Evolutionary conservation across 2,113 vertebrate genomes (phyloP).

Genomic region (Anolis sagrei): DNA sequence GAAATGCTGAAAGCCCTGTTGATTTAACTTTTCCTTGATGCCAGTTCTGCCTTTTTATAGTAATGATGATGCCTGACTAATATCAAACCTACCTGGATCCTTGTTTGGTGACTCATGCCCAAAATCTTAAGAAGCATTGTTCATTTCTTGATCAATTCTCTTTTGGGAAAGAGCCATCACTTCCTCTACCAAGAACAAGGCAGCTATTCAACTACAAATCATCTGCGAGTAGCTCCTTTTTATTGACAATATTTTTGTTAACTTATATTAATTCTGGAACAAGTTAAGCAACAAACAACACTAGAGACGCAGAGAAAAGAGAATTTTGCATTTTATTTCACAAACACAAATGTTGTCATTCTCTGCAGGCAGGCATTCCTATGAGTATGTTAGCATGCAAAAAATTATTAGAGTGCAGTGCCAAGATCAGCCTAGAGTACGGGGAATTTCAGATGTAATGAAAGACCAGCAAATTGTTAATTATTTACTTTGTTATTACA

Average conservation of each 20-base stretch:
- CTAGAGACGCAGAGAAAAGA: background rate
- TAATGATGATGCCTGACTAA: slow-evolving; percentile 51
- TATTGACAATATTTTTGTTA: background rate
- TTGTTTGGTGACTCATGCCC: slow-evolving; percentile 61
- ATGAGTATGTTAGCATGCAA: too few species aligned
- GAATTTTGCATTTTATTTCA: background rate
- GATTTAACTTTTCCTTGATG: slow-evolving; percentile 40
- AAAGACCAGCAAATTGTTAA: too few species aligned
- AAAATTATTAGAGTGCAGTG: too few species aligned
- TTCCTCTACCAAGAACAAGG: background rate
- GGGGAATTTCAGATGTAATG: too few species aligned
- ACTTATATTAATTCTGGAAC: background rate
- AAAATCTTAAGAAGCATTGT: slow-evolving; percentile 23
- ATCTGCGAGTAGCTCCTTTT: background rate
- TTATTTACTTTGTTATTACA: too few species aligned
- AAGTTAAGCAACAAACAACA: background rate
- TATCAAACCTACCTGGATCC: slow-evolving; percentile 29
- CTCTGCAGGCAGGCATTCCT: background rate
- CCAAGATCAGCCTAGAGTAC: too few species aligned
- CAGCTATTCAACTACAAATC: background rate
- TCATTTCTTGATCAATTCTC: background rate
- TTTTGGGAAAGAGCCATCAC: background rate
- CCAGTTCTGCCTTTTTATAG: slow-evolving; percentile 62
- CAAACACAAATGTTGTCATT: background rate
- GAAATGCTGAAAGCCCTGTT: slow-evolving; percentile 18